Evolutionary conservation across 2,113 vertebrate genomes (phyloP), one percentile per base, ranked within the genome.

Genomic region (Phylloscopus trochiloides): DNA sequence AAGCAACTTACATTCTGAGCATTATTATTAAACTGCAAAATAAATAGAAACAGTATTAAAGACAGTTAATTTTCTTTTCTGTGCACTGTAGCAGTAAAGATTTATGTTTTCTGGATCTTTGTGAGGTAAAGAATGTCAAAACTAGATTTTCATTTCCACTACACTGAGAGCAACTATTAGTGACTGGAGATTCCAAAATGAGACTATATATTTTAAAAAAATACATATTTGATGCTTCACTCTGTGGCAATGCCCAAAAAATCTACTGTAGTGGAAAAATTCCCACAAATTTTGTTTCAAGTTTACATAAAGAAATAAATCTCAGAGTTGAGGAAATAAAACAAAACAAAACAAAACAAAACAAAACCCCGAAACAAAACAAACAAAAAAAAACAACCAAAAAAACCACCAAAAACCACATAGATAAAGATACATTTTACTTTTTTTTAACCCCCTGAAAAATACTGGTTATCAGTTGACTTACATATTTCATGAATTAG

Each of bases 1-100:
- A 99, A 99, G 94, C 99, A 99, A 47, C 99, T 99, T 36, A 99
- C 99, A 18, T 99, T 99, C 82, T 99, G 99, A 90, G 99, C 99
- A 62, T 98, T 98, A 68, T 99, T 99, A 98, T 99, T 99, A 96
- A 99, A 99, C 99, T 99, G 97, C 5, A 80, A 95, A 59, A 94
- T 24, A 86, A 90, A 61, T 0, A 79, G 9, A 78, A 85, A 78
- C 4, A 55, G 34, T 9, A 78, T 58, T 74, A 90, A 91, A 80
- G 9, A 19, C 10, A 70, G 7, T 75, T 22, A 21, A 26, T 85
- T 94, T 70, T 61, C 17, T 50, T n/a, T 75, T 78, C 58, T 58
- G 12, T 7, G 7, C 32, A 43, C 40, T 18, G 10, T 6, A 48
- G 57, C 6, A 13, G 7, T 62, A 66, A 80, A 81, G 20, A 12